Base-by-base conservation (phyloP, 2,797 vertebrate genomes). In the Galago senegalensis region DNA sequence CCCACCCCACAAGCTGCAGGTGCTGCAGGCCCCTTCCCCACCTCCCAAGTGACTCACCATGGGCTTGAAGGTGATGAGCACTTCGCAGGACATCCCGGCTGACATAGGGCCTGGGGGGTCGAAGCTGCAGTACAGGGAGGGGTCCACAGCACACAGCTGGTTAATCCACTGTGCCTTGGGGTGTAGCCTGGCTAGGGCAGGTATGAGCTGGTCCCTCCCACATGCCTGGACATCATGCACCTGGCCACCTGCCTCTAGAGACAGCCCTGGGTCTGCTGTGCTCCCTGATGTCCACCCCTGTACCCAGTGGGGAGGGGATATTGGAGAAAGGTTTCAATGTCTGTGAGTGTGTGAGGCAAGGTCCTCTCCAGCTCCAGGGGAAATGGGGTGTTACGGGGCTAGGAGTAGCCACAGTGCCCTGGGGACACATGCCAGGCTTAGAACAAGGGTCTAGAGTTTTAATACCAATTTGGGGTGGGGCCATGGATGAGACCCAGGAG, bases 71-170 rank as follows among this genome's bases (percentile, higher is more conserved):
- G 98, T 98, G 84, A 99, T 98, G 25, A 99, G 94, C 11, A 99
- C 94, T 84, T 99, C 99, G 96, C 99, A 99, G 94, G 99, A 99
- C 99, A 99, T 99, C 82, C 99, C 99, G 13, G 99, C 79, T 80
- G 99, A 98, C 95, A 99, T 97, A 83, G 98, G 98, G 10, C 99
- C 99, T 14, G 99, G 99, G 29, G 99, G 99, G 37, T 99, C 97
- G 96, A 99, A 99, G 96, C 99, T 99, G 46, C 2, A 20, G 82
- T 18, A 97, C 14, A 96, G 91, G 7, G 0, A 96, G 90, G 7
- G 0, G 85, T 5, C 90, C 12, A 53, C 17, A 86, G 69, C 31
- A 31, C 31, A 31, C 0, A 5, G 0, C 7, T 2, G 5, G 12
- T 31, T 1, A 63, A 0, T 31, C 31, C 4, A 0, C 23, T 1